phyloP scores from a whole-genome alignment of 2,797 vertebrate species.

The Botia almorhae region DNA sequence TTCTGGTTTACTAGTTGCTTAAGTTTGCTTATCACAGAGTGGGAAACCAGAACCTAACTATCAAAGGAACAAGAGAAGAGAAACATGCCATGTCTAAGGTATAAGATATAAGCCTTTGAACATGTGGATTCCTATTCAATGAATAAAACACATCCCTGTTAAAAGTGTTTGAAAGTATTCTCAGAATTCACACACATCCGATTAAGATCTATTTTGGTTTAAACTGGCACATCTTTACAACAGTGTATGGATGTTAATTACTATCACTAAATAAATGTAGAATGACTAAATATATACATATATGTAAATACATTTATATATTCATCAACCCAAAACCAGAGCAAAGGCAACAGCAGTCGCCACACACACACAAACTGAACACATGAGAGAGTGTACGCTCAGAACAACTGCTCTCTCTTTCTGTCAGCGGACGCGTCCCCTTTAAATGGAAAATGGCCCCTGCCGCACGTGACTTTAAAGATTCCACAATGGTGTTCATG shows the following conservation, averaged over 20 bases:
- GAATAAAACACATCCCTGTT: too few relatives aligned
- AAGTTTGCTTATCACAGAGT: neutral
- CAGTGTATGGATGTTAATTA: too few relatives aligned
- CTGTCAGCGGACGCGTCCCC: neutral
- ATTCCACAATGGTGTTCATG: slow-evolving; percentile 16
- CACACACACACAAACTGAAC: neutral
- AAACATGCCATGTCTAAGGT: neutral
- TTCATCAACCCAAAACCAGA: neutral
- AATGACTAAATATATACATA: too few relatives aligned
- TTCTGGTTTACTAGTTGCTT: slow-evolving; percentile 54
- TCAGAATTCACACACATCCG: too few relatives aligned
- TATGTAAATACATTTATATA: neutral
- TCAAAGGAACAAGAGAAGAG: neutral
- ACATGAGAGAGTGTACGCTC: neutral
- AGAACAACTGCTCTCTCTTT: neutral
- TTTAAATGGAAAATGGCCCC: slow-evolving; percentile 22
- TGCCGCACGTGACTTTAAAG: slow-evolving; percentile 27
- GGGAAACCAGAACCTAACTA: slow-evolving; percentile 41
- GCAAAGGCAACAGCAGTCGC: neutral
- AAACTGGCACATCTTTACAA: too few relatives aligned
- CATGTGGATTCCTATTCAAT: neutral
- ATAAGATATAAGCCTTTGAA: neutral
- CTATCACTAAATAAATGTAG: too few relatives aligned
- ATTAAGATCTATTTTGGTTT: too few relatives aligned
- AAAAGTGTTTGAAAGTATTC: too few relatives aligned